Evolutionary conservation across 2,888 invertebrate genomes (phyloP), one percentile per base, ranked within the genome.

Genomic region (Eustalomyia histrio): DNA sequence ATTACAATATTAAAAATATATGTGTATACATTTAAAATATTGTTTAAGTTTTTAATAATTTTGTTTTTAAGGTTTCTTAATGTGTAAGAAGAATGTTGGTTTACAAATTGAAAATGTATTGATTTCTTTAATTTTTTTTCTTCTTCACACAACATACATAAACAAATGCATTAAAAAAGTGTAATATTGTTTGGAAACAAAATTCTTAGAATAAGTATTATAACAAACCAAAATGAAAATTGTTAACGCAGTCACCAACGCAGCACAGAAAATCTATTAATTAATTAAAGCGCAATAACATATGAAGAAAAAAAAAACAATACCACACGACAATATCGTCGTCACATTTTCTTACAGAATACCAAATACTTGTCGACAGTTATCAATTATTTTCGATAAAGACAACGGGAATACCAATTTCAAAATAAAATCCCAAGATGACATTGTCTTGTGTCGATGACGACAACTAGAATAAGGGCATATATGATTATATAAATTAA

Each of bases 1-100:
- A n/a, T n/a, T n/a, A n/a, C n/a, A n/a, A n/a, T n/a, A n/a, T n/a
- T n/a, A n/a, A n/a, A n/a, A n/a, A n/a, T n/a, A n/a, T n/a, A n/a
- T n/a, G n/a, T n/a, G n/a, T n/a, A n/a, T n/a, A n/a, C n/a, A n/a
- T 12, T 39, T 12, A 29, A 29, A 39, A n/a, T n/a, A 47, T 47
- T 47, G 6, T 47, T 14, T 47, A 14, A 47, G 4, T 43, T 12
- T 43, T 29, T 29, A 29, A 24, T 24, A 58, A 50, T 50, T 64
- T 24, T 50, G 33, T 52, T 72, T 50, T 3, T 78, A 72, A 50
- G 78, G 78, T 65, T 78, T 78, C 72, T 52, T 52, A 52, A 58
- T 12, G 29, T 55, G 53, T 43, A 7, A 55, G 14, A 10, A n/a
- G n/a, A 57, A 33, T 29, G 16, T n/a, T 47, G 43, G 43, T 4